Evolutionary conservation across 2,888 invertebrate species (phyloP).

Genomic region (Exocentrus adspersus): DNA sequence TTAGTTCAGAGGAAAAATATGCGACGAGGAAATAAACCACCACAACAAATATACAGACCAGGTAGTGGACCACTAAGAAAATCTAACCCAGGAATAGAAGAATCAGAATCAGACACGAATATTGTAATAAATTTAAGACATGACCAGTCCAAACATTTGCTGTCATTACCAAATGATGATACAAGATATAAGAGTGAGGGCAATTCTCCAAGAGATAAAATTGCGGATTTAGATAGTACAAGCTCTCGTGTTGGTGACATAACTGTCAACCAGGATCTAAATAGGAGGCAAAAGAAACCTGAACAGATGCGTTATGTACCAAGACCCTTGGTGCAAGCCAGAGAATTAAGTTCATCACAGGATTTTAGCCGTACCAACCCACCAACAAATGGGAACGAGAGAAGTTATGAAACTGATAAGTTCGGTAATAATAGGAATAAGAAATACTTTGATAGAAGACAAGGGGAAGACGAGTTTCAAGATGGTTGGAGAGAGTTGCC

Average conservation of each 20-base stretch:
- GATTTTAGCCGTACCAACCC: slow-evolving; percentile 34
- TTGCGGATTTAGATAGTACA: slow-evolving; percentile 48
- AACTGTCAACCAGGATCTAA: slow-evolving; percentile 36
- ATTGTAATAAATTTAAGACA: slow-evolving; percentile 50
- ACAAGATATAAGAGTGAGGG: slow-evolving; percentile 51
- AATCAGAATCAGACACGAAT: slow-evolving; percentile 65
- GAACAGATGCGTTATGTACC: slow-evolving; percentile 68
- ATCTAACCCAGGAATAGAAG: slow-evolving; percentile 70
- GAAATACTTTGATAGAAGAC: slow-evolving; percentile 51
- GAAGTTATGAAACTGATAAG: slow-evolving; percentile 40
- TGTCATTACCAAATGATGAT: slow-evolving; percentile 42
- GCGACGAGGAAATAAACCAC: slow-evolving; percentile 71
- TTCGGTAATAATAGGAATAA: slow-evolving; percentile 44
- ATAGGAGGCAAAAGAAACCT: slow-evolving; percentile 62
- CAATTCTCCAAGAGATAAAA: slow-evolving; percentile 52
- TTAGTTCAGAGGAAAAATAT: slow-evolving; percentile 52
- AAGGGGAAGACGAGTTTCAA: slow-evolving; percentile 42
- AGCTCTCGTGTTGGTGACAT: slow-evolving; percentile 48
- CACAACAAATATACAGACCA: slow-evolving; percentile 78
- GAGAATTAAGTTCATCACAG: slow-evolving; percentile 40
- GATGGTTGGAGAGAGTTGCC: slow-evolving; percentile 56
- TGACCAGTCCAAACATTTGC: slow-evolving; percentile 41
- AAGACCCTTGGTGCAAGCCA: slow-evolving; percentile 48
- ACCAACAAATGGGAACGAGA: slow-evolving; percentile 48
- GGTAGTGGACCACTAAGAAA: slow-evolving; percentile 80